phyloP scores from a whole-genome alignment of 2,888 invertebrate species.

The Epinotia demarniana region DNA sequence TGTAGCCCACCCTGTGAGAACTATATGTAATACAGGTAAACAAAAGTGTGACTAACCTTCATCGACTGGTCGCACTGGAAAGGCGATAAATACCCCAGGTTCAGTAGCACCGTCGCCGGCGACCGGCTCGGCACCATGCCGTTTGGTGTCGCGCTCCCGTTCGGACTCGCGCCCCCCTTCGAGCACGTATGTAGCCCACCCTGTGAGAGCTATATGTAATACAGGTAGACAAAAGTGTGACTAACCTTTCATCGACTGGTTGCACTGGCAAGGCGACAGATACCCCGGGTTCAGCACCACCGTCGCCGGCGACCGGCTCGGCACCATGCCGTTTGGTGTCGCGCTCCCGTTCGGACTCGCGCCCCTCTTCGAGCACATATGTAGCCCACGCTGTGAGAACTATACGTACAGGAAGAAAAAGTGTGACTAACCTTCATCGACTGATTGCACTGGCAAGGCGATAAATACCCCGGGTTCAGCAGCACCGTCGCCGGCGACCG shows the following conservation, averaged over 20 bases:
- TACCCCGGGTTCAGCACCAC: too few species aligned
- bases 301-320: too few species aligned
- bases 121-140: constrained; percentile 74
- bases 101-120: constrained; percentile 74
- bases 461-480: constrained; percentile 76
- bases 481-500: constrained; percentile 74
- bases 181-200: too few species aligned
- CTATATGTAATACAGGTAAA: background rate
- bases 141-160: constrained; percentile 77
- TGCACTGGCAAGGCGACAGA: too few species aligned
- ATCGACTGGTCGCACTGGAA: constrained; percentile 81
- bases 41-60: constrained; percentile 59
- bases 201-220: too few species aligned
- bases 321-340: too few species aligned
- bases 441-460: constrained; percentile 79
- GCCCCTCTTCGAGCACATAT: too few species aligned
- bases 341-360: too few species aligned
- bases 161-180: constrained; percentile 72
- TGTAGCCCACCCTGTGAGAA: constrained; percentile 67
- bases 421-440: constrained; percentile 68
- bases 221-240: too few species aligned
- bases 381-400: too few species aligned
- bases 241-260: too few species aligned
- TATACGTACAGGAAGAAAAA: too few species aligned
- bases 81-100: constrained; percentile 76